A percentile compares a stretch with the other conserved stretches of the same genome.
These are phyloP conservation scores for Heliothis subflexa DNA, from an alignment of 1,140 invertebrate species.

Conservation along the genomic window DNA sequence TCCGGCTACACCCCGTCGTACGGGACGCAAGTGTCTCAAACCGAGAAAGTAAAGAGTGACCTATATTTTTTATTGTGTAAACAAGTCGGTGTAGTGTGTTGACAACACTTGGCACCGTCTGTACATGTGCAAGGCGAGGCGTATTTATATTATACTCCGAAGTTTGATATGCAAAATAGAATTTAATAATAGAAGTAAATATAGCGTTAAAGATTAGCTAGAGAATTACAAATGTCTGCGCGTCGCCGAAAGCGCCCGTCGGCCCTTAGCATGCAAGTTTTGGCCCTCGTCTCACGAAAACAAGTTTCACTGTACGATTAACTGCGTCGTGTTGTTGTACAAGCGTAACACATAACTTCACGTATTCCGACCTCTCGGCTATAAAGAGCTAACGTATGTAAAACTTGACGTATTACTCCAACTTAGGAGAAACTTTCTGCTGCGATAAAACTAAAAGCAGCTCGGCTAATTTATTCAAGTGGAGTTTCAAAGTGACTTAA, in stretches of 20 bases:
- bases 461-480: slow-evolving; percentile 7
- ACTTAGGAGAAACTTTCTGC: slow-evolving; percentile 15
- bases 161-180: too few relatives aligned
- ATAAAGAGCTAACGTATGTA: slow-evolving; percentile 37
- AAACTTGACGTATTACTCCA: slow-evolving; percentile 25
- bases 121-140: slow-evolving; percentile 33
- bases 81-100: slow-evolving; percentile 48
- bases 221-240: not conserved
- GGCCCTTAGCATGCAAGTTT: slow-evolving; percentile 57
- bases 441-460: slow-evolving; percentile 30
- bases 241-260: slow-evolving; percentile 28
- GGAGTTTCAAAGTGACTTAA: not conserved
- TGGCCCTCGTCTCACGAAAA: slow-evolving; percentile 63
- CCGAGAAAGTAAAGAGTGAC: slow-evolving; percentile 31
- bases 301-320: slow-evolving; percentile 56
- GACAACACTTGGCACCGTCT: slow-evolving; percentile 49
- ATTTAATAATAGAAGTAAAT: not conserved
- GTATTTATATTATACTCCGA: not conserved
- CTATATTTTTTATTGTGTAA: slow-evolving; percentile 58
- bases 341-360: slow-evolving; percentile 43
- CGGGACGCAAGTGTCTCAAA: slow-evolving; percentile 20
- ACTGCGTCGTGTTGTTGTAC: slow-evolving; percentile 46
- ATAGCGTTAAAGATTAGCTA: slow-evolving; percentile 6
- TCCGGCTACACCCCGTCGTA: slow-evolving; percentile 26
- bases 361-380: slow-evolving; percentile 32